Base-by-base conservation (phyloP, 2,888 invertebrate species). In the Sinodicranocentrus sp. region DNA sequence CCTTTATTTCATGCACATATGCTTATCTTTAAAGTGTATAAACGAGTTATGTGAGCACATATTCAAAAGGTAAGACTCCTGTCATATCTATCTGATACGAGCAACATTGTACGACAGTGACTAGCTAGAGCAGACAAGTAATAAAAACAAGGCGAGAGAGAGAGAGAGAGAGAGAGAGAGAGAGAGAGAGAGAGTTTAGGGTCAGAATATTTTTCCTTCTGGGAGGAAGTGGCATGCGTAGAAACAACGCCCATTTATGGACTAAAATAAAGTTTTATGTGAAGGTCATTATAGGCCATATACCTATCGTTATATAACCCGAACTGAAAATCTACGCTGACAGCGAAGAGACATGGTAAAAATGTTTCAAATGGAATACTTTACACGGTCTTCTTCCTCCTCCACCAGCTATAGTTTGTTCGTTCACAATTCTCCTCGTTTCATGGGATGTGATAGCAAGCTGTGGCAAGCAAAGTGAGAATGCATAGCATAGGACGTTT, bases 161-260 rank as follows among this genome's bases (percentile, higher is more conserved):
- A 13, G 13, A 3, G 13, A 17, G 6, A n/a, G n/a, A 52, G 10
- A 52, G 6, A 5, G 52, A n/a, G 52, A 13, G 10, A 52, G 6
- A 10, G n/a, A 33, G 6, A 65, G 65, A 65, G 25, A 59, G 68
- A 68, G 59, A 33, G 59, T 44, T 26, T 25, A 68, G 70, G 76
- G 54, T 59, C 70, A 70, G 59, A 79, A 72, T 54, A 65, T 54
- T 59, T 48, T 75, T 73, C 70, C 70, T 82, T 73, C 26, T 67
- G 82, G 82, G 82, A 82, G 82, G 84, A 70, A 84, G 75, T 78
- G 78, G 84, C 86, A 86, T 86, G 86, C 86, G 86, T 85, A 80
- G 84, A 86, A 86, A 86, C 86, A 85, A 86, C 86, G 85, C 86
- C 86, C 86, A 86, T 86, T 86, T 86, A 82, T 79, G 86, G 86